These are phyloP conservation scores for Helicoverpa zea DNA, from an alignment of 1,140 invertebrate genomes.

Conservation along the genomic window DNA sequence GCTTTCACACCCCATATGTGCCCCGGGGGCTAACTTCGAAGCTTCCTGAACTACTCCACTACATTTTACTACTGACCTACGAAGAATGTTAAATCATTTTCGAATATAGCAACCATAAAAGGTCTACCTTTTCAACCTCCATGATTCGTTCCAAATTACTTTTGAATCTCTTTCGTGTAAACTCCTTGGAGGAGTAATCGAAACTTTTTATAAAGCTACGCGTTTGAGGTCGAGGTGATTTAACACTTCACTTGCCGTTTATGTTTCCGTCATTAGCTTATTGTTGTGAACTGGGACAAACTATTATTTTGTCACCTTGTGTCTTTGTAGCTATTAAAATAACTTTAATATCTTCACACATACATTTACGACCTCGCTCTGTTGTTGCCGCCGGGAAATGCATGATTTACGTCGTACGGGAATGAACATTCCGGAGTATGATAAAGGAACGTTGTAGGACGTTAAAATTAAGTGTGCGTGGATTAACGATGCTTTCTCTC, in stretches of 20 bases:
- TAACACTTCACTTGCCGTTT: neutral
- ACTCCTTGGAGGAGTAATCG: constrained; percentile 12
- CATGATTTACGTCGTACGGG: constrained; percentile 49
- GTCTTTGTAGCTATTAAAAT: constrained; percentile 38
- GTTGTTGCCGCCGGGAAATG: constrained; percentile 47
- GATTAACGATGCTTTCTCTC: constrained; percentile 17
- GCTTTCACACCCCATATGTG: constrained; percentile 12
- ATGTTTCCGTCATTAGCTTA: constrained; percentile 31
- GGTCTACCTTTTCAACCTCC: constrained; percentile 3
- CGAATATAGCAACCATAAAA: constrained; percentile 1
- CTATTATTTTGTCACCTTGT: constrained; percentile 44
- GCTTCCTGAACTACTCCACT: constrained; percentile 12
- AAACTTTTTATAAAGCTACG: constrained; percentile 14
- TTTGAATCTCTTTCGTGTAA: constrained; percentile 23
- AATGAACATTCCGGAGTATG: neutral
- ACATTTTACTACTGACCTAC: constrained; percentile 15
- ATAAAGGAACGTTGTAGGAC: constrained; percentile 19
- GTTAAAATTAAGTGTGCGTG: neutral
- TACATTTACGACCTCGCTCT: constrained; percentile 55
- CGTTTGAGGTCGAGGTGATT: constrained; percentile 11
- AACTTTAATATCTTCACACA: constrained; percentile 51
- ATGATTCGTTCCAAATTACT: constrained; percentile 22
- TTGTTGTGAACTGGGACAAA: constrained; percentile 39
- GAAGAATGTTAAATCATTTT: constrained; percentile 24
- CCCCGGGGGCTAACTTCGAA: constrained; percentile 7